Evolutionary conservation across 2,797 vertebrate species (phyloP).

Genomic region (Micropoecilia bifurca): DNA sequence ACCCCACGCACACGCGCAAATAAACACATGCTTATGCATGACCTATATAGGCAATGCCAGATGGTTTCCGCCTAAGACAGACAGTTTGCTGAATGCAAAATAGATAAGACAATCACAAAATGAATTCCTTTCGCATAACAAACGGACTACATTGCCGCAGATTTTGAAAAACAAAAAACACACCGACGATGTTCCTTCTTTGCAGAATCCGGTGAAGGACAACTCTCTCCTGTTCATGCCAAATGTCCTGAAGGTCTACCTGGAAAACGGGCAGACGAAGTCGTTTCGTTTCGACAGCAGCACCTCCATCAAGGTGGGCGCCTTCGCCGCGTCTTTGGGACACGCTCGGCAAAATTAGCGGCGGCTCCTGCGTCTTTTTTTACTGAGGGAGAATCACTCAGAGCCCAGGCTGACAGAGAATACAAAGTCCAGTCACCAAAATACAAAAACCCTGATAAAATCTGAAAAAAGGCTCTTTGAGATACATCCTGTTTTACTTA

Average conservation of each 20-base stretch:
- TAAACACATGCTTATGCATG: slow-evolving; percentile 34
- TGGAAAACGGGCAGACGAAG: slow-evolving; percentile 99
- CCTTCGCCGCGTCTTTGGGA: slow-evolving; percentile 71
- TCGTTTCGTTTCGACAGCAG: slow-evolving; percentile 97
- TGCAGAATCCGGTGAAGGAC: slow-evolving; percentile 80
- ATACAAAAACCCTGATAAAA: not conserved
- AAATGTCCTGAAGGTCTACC: slow-evolving; percentile 98
- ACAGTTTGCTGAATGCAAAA: slow-evolving; percentile 23
- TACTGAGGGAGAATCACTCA: slow-evolving; percentile 41
- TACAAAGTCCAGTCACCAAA: slow-evolving; percentile 25
- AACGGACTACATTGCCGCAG: not conserved
- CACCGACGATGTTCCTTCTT: slow-evolving; percentile 17
- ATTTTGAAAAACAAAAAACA: not conserved
- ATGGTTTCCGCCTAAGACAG: slow-evolving; percentile 46
- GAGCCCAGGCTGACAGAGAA: slow-evolving; percentile 7
- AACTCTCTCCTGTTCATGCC: slow-evolving; percentile 99
- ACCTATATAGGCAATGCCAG: slow-evolving; percentile 55
- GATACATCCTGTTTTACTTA: not conserved
- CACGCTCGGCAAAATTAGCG: slow-evolving; percentile 15
- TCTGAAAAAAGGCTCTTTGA: not conserved
- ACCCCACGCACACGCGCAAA: slow-evolving; percentile 24
- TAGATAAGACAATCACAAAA: slow-evolving; percentile 25
- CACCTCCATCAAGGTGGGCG: slow-evolving; percentile 94
- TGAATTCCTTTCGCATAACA: slow-evolving; percentile 11
- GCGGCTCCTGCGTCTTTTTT: slow-evolving; percentile 33